These are phyloP conservation scores for Shargacucullia verbasci DNA, from an alignment of 2,888 invertebrate genomes.

Conservation along the genomic window DNA sequence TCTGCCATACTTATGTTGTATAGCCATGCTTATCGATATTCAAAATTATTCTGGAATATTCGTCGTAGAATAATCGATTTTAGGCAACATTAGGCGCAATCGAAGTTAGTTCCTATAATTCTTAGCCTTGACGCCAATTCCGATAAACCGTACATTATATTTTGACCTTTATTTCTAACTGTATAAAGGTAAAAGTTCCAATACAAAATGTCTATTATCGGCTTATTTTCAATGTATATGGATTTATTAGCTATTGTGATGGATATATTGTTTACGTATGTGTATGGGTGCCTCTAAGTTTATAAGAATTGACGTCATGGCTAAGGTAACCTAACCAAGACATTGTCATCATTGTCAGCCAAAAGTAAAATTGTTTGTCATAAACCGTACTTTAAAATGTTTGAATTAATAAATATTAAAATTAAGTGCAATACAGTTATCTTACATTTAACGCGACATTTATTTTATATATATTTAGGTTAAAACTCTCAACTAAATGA, in stretches of 20 bases:
- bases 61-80: slow-evolving; percentile 26
- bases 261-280: slow-evolving; percentile 6
- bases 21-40: slow-evolving; percentile 14
- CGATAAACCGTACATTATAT: slow-evolving; percentile 1
- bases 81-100: slow-evolving; percentile 47
- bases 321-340: background rate
- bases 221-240: background rate
- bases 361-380: slow-evolving; percentile 24
- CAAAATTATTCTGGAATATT: slow-evolving; percentile 19
- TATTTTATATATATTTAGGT: slow-evolving; percentile 57
- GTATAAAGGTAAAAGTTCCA: background rate
- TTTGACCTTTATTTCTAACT: slow-evolving; percentile 3
- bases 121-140: slow-evolving; percentile 14
- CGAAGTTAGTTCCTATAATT: slow-evolving; percentile 4
- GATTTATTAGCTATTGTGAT: slow-evolving; percentile 4
- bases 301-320: slow-evolving; percentile 6
- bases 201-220: slow-evolving; percentile 12
- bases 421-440: slow-evolving; percentile 58
- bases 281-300: background rate
- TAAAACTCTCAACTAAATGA: slow-evolving; percentile 64
- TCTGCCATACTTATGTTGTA: slow-evolving; percentile 21
- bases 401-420: slow-evolving; percentile 43
- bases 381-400: slow-evolving; percentile 34
- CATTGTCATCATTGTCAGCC: slow-evolving; percentile 15
- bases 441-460: slow-evolving; percentile 54